Conservation (phyloP, 1,140 invertebrate genomes). For the Drosophila lini region DNA sequence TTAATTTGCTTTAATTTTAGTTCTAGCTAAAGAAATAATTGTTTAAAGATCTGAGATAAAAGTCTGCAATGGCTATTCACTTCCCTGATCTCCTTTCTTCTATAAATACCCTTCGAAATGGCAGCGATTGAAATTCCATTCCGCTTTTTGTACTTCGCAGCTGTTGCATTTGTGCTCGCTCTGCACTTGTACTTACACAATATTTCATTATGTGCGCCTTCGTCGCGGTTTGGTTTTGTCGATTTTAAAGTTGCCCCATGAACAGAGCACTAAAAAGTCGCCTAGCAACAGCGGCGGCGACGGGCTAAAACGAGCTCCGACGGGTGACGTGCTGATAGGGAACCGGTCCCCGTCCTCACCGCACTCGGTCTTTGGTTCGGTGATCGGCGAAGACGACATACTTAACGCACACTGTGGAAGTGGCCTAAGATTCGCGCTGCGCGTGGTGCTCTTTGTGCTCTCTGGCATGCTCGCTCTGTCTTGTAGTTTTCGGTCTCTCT, state of each 20-base stretch:
- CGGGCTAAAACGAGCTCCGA: slow-evolving; percentile 21
- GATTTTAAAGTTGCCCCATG: slow-evolving; percentile 44
- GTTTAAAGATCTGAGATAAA: neutral
- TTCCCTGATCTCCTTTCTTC: slow-evolving; percentile 4
- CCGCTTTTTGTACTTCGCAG: slow-evolving; percentile 23
- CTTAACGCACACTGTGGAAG: slow-evolving; percentile 13
- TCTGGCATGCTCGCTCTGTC: neutral
- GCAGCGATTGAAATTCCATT: slow-evolving; percentile 38
- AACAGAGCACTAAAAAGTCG: slow-evolving; percentile 16
- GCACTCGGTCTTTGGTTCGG: slow-evolving; percentile 14
- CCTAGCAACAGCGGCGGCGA: slow-evolving; percentile 58
- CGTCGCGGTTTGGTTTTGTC: slow-evolving; percentile 28
- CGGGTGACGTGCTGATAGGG: slow-evolving; percentile 61
- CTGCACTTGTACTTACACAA: slow-evolving; percentile 50
- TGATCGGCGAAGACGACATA: slow-evolving; percentile 63
- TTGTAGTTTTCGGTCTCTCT: slow-evolving; percentile 2
- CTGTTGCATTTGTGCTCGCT: slow-evolving; percentile 49
- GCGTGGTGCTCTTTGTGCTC: slow-evolving; percentile 16
- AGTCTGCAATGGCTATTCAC: neutral
- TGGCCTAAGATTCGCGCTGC: slow-evolving; percentile 25
- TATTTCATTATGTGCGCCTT: slow-evolving; percentile 20
- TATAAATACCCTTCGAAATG: slow-evolving; percentile 57
- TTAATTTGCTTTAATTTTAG: neutral
- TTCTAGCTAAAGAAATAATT: neutral
- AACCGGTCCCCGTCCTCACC: slow-evolving; percentile 52